Evolutionary conservation across 2,113 vertebrate genomes (phyloP).

Genomic region (Marmota flaviventris): DNA sequence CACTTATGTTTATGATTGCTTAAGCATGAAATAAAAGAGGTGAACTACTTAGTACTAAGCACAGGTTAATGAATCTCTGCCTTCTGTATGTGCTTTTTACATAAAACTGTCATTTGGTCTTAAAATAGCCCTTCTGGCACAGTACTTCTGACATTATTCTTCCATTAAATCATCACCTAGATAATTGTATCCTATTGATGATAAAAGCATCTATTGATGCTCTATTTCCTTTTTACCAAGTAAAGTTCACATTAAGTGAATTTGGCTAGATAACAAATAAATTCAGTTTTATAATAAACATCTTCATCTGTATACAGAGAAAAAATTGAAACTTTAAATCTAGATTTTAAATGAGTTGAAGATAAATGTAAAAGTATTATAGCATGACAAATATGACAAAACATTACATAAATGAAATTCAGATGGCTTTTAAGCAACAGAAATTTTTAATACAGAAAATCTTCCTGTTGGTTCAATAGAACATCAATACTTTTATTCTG

Average conservation of each 20-base stretch:
- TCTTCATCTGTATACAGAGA: conserved; percentile 60
- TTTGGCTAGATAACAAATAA: conserved; percentile 84
- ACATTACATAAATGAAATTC: neutral
- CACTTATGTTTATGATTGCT: conserved; percentile 81
- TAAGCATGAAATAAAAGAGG: conserved; percentile 84
- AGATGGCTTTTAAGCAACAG: neutral
- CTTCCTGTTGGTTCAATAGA: neutral
- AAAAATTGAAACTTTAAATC: conserved; percentile 76
- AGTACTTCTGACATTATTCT: conserved; percentile 83
- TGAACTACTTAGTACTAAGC: conserved; percentile 77
- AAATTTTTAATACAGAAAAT: neutral
- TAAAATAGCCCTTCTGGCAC: conserved; percentile 84
- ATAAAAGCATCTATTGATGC: conserved; percentile 81
- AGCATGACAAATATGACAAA: conserved; percentile 66
- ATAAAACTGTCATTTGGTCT: conserved; percentile 82
- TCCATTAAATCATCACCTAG: conserved; percentile 84
- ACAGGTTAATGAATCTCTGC: conserved; percentile 83
- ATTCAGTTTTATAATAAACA: conserved; percentile 81
- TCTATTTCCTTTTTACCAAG: conserved; percentile 84
- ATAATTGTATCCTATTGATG: conserved; percentile 84
- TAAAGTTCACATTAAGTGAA: conserved; percentile 83
- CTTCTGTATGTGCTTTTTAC: conserved; percentile 75
- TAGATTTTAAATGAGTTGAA: conserved; percentile 63
- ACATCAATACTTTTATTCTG: neutral
- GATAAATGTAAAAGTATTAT: conserved; percentile 69